phyloP scores from a whole-genome alignment of 2,888 invertebrate species.

The Synanthedon vespiformis region DNA sequence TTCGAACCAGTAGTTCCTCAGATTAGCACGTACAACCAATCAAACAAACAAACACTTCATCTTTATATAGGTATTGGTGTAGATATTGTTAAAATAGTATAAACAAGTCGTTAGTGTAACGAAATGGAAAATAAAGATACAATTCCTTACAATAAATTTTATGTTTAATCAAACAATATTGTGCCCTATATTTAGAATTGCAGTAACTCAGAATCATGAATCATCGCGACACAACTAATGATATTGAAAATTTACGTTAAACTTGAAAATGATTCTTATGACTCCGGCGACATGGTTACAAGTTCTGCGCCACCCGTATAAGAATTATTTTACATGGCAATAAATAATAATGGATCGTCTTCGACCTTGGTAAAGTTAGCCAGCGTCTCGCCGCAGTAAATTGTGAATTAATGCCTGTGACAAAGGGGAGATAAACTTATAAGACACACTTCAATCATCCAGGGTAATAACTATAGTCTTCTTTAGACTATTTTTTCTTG shows the following conservation, averaged over 20 bases:
- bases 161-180: background rate
- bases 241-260: slow-evolving; percentile 23
- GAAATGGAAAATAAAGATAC: background rate
- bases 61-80: too few relatives aligned
- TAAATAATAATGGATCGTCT: slow-evolving; percentile 66
- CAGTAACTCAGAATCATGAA: slow-evolving; percentile 3
- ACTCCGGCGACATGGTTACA: slow-evolving; percentile 20
- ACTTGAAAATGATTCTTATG: slow-evolving; percentile 24
- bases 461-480: too few relatives aligned
- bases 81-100: too few relatives aligned
- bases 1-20: too few relatives aligned
- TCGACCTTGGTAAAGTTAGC: slow-evolving; percentile 64
- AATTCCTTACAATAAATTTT: background rate
- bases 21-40: too few relatives aligned
- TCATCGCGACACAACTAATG: slow-evolving; percentile 17
- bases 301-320: slow-evolving; percentile 10
- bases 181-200: slow-evolving; percentile 3
- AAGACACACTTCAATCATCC: background rate
- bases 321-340: slow-evolving; percentile 49
- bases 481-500: too few relatives aligned
- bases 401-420: slow-evolving; percentile 15
- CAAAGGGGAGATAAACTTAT: background rate
- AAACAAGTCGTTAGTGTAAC: too few relatives aligned
- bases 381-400: slow-evolving; percentile 36
- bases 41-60: too few relatives aligned